A percentile compares a stretch with the other conserved stretches of the same genome.
Conservation (phyloP, 2,888 invertebrate genomes). For the Labia minor region DNA sequence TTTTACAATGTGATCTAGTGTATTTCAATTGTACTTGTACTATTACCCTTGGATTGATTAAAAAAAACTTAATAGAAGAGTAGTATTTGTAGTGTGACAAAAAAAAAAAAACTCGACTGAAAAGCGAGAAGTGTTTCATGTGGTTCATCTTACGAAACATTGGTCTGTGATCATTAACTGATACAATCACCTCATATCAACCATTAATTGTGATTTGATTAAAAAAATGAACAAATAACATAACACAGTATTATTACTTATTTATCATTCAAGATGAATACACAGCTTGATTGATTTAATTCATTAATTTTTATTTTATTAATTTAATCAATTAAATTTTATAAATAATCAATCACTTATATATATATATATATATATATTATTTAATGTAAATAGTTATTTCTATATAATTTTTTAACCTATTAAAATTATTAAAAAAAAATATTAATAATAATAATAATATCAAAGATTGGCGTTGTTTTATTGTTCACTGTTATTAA, state of each 20-base stretch:
- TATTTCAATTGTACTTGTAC: constrained; percentile 1
- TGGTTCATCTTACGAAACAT: neutral
- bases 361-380: neutral
- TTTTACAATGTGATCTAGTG: neutral
- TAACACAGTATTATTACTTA: neutral
- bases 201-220: constrained; percentile 4
- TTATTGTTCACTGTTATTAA: too few species aligned
- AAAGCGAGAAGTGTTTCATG: neutral
- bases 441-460: too few species aligned
- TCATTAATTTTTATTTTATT: too few species aligned
- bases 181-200: neutral
- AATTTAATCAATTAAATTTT: too few species aligned
- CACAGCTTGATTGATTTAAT: neutral
- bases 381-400: too few species aligned
- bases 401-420: too few species aligned
- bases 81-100: neutral
- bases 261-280: neutral
- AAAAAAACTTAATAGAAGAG: neutral
- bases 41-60: neutral
- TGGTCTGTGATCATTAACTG: constrained; percentile 6
- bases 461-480: too few species aligned
- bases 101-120: neutral
- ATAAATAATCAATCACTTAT: neutral
- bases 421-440: too few species aligned
- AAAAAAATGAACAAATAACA: neutral